A percentile compares a stretch with the other conserved stretches of the same genome.
These are phyloP conservation scores for Nomada ferruginata DNA, from an alignment of 2,888 invertebrate genomes.

Conservation along the genomic window DNA sequence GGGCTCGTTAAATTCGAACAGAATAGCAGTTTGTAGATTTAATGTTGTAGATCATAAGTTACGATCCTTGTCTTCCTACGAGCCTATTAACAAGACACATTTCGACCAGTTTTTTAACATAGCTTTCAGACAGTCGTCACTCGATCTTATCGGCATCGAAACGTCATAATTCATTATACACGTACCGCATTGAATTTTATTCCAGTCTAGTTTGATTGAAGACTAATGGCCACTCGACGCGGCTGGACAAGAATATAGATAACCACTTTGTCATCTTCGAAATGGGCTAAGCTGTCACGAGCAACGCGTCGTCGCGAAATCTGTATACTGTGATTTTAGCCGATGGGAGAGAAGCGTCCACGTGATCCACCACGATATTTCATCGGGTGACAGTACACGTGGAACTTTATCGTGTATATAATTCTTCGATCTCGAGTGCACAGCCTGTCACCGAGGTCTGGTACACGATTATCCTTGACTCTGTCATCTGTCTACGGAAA, in stretches of 20 bases:
- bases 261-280: constrained; percentile 60
- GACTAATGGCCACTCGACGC: constrained; percentile 53
- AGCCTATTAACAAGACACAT: not conserved
- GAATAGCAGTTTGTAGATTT: too few relatives aligned
- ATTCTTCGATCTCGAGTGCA: constrained; percentile 41
- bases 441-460: constrained; percentile 40
- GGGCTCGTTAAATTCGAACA: too few relatives aligned
- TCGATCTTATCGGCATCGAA: constrained; percentile 1
- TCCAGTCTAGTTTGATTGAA: constrained; percentile 33
- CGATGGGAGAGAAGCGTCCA: constrained; percentile 35
- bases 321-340: constrained; percentile 48
- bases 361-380: constrained; percentile 53
- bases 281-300: constrained; percentile 56
- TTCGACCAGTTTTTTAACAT: not conserved
- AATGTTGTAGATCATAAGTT: too few relatives aligned
- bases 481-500: not conserved
- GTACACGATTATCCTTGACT: constrained; percentile 12
- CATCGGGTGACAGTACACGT: constrained; percentile 54
- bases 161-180: constrained; percentile 22
- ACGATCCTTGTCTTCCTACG: not conserved
- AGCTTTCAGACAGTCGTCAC: not conserved
- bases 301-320: constrained; percentile 47
- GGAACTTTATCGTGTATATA: constrained; percentile 50
- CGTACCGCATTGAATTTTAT: constrained; percentile 23
- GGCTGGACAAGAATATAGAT: constrained; percentile 48